Base-by-base conservation (phyloP, 2,113 vertebrate species). In the Alligator mississippiensis region DNA sequence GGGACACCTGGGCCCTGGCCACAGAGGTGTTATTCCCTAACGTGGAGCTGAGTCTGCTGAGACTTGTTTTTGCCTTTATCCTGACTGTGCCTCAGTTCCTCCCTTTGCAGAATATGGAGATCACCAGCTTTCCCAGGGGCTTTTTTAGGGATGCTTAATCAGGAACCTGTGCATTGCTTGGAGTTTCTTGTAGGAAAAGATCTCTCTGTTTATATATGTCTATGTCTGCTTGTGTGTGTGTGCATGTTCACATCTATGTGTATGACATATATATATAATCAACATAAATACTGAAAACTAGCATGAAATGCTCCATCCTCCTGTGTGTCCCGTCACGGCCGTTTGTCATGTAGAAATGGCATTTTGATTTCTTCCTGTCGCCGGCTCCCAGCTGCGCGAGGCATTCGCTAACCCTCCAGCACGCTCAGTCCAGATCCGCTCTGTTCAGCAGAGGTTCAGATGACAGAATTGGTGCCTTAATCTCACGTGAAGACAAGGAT, bases 251-350 rank as follows among this genome's bases (percentile, higher is more conserved):
- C 9, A 8, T 9, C 47, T 47, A 38, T 38, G 47, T 47, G 47
- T 47, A 47, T 9, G 47, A 47, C 9, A 47, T 47, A 47, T 9
- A 6, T 47, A 47, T 47, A 47, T 47, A 47, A 47, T 47, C 47
- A 47, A 47, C 9, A 47, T 47, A 47, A 9, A 47, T 47, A 47
- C 19, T 10, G 3, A 11, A 38, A 9, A 54, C 80, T 57, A 18
- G 9, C 18, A 19, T 0, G 63, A 82, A 77, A 86, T 3, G 28
- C 30, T 86, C 59, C 55, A 61, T 66, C 80, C 59, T 78, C 80
- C 82, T 55, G n/a, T 30, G 60, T 2, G 0, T 62, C 64, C 77
- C 83, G 24, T 22, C 61, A 75, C 30, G 0, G 10, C 19, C 54
- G 16, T 63, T 93, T 55, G 24, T 11, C 0, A 3, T 30, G 1